These are phyloP conservation scores for Mycteria americana DNA, from an alignment of 2,797 vertebrate genomes.

Conservation along the genomic window DNA sequence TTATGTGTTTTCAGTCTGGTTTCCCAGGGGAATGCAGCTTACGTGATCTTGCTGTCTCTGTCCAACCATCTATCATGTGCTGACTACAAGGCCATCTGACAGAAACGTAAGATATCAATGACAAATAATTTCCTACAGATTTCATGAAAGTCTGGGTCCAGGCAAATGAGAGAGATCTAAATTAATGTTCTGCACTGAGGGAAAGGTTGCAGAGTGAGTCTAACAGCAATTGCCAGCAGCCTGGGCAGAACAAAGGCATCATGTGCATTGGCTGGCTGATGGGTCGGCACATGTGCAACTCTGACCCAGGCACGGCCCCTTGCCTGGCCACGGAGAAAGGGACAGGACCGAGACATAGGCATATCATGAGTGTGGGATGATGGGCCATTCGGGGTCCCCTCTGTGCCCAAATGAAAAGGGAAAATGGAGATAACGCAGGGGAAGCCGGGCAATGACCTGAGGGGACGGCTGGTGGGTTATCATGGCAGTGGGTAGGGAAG, in stretches of 20 bases:
- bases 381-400: neutral
- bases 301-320: neutral
- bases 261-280: neutral
- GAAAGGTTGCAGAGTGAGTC: neutral
- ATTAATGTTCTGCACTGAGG: neutral
- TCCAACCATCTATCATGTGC: neutral
- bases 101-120: neutral
- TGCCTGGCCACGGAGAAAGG: neutral
- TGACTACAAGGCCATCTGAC: neutral
- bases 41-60: neutral
- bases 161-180: neutral
- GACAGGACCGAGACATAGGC: rapidly evolving
- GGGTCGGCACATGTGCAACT: rapidly evolving
- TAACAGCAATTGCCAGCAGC: neutral
- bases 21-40: neutral
- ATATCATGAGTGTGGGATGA: rapidly evolving
- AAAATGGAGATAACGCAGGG: neutral
- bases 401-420: neutral
- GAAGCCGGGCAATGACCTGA: rapidly evolving
- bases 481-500: rapidly evolving
- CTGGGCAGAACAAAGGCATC: neutral
- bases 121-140: neutral
- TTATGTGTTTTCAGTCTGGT: neutral
- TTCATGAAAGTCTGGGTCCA: neutral
- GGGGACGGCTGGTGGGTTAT: neutral